Evolutionary conservation across 2,797 vertebrate species (phyloP), one percentile per base, ranked within the genome.

Genomic region (Scleropages formosus): DNA sequence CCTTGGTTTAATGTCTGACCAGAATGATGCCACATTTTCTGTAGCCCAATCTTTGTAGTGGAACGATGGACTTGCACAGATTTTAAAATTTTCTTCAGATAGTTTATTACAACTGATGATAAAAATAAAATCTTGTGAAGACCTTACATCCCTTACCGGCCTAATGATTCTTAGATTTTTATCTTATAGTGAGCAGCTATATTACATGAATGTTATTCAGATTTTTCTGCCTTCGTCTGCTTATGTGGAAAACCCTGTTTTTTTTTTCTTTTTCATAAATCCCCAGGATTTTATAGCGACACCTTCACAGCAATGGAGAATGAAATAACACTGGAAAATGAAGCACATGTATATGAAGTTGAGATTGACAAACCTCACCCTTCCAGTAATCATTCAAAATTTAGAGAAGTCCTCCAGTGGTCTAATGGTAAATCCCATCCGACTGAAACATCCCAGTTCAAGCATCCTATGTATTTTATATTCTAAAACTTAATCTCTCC

Each of bases 381-480:
- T 58, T 31, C 69, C 12, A 31, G 15, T n/a, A 47, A n/a, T 15
- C 26, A 44, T 18, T 7, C 63, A 13, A 18, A 70, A 49, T 18
- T 69, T 58, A 51, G 51, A 71, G 69, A 56, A 56, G 49, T 10
- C 18, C 49, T 69, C 15, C 13, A 18, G 3, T 58, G 69, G 69
- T 56, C 26, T 15, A 71, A 71, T 27, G 69, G 69, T 71, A 58
- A 71, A 15, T 3, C 27, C 47, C 3, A 58, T 69, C 12, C 4
- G 18, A 46, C 39, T 69, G n/a, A 7, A n/a, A 53, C 20, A 9
- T 44, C 10, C 20, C 53, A 13, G 11, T 4, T 12, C 58, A 53
- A 12, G 13, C 13, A 18, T 10, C 3, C 12, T 7, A 58, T 13
- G 53, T 58, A 58, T 58, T 53, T 8, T 16, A 53, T n/a, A n/a